A percentile compares a stretch with the other conserved stretches of the same genome.
phyloP scores from a whole-genome alignment of 2,888 invertebrate species.

The Polymixis lichenea region DNA sequence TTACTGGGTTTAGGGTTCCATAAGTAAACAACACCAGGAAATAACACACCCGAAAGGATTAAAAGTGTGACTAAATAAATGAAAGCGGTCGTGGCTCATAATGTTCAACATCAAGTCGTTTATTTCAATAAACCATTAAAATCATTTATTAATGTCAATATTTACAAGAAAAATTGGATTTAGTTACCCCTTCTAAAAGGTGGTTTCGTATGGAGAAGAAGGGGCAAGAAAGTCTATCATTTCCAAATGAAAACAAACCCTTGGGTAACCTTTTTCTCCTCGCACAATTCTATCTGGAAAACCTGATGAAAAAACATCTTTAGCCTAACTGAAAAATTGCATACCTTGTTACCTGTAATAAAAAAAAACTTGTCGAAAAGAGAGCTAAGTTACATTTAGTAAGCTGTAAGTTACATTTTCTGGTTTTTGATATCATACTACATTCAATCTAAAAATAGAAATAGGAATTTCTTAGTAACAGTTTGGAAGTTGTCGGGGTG shows the following conservation, averaged over 20 bases:
- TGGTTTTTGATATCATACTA: too few relatives aligned
- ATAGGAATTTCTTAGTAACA: too few relatives aligned
- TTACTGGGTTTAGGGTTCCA: slow-evolving; percentile 38
- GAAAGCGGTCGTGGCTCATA: not conserved
- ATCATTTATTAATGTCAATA: not conserved
- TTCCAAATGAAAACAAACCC: not conserved
- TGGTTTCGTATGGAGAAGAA: too few relatives aligned
- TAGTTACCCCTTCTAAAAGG: not conserved
- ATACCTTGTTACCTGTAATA: too few relatives aligned
- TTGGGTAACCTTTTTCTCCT: not conserved
- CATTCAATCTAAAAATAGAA: too few relatives aligned
- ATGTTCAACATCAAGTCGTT: not conserved
- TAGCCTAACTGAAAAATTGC: not conserved
- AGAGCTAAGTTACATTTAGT: too few relatives aligned
- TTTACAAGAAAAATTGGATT: not conserved
- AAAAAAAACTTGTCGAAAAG: not conserved
- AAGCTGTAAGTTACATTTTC: too few relatives aligned
- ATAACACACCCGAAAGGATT: not conserved
- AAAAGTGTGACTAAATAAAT: not conserved
- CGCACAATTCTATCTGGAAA: not conserved
- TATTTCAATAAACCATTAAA: not conserved
- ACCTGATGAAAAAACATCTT: not conserved
- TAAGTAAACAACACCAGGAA: too few relatives aligned
- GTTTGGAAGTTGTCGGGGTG: too few relatives aligned
- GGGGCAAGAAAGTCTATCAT: not conserved